A percentile compares a stretch with the other conserved stretches of the same genome.
Evolutionary conservation across 1,140 invertebrate species (phyloP).

Genomic region (Temnothorax nylanderi): DNA sequence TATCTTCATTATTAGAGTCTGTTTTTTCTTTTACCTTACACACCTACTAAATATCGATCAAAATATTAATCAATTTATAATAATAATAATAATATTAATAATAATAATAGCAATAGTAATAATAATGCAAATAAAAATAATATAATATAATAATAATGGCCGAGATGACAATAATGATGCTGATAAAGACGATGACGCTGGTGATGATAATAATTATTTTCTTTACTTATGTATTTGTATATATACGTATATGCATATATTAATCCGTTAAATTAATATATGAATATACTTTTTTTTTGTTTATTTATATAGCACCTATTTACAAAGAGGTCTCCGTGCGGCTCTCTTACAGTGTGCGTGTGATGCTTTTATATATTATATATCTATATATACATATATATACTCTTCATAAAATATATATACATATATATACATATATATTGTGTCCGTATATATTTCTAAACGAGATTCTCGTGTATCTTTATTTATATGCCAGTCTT

Average conservation of each 20-base stretch:
- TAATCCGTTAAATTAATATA: conserved; percentile 37
- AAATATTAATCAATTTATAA: conserved; percentile 75
- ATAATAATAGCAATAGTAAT: conserved; percentile 41
- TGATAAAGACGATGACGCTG: conserved; percentile 32
- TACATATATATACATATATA: conserved; percentile 8
- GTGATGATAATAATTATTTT: conserved; percentile 61
- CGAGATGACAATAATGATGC: conserved; percentile 64
- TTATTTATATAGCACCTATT: conserved; percentile 81
- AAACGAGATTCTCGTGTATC: conserved; percentile 42
- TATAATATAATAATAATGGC: conserved; percentile 51
- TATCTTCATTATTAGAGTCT: conserved; percentile 78
- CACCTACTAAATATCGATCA: conserved; percentile 81
- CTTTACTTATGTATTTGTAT: conserved; percentile 73
- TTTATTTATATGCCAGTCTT: conserved; percentile 46
- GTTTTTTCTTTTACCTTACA: conserved; percentile 79
- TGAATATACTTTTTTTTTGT: conserved; percentile 65
- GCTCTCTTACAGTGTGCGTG: conserved; percentile 60
- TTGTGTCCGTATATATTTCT: conserved; percentile 20
- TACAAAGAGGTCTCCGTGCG: conserved; percentile 80
- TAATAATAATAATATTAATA: conserved; percentile 63
- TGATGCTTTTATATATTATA: conserved; percentile 32
- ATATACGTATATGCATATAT: conserved; percentile 64
- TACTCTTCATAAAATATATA: conserved; percentile 31
- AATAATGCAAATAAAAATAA: conserved; percentile 55
- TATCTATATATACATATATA: conserved; percentile 13